Evolutionary conservation across 2,113 vertebrate genomes (phyloP), one percentile per base, ranked within the genome.

Genomic region (Microcebus griseorufus): DNA sequence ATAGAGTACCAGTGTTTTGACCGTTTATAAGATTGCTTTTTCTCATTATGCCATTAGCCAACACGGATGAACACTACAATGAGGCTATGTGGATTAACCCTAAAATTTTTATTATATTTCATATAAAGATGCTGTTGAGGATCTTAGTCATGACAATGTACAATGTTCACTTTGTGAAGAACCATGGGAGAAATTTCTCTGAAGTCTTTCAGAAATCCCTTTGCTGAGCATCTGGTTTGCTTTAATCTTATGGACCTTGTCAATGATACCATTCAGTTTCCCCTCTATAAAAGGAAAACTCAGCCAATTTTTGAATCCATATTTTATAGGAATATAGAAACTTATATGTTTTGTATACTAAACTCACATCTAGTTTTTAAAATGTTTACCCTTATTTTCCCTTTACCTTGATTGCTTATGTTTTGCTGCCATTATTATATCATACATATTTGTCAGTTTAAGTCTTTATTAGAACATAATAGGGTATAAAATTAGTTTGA

Each of bases 401-500:
- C 69, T 92, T 92, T 60, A 75, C 34, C 39, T 73, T 85, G 78
- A 58, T 51, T 76, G 87, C 17, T 69, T 45, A 72, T 69, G 14
- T 20, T 73, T 42, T 84, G 34, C 11, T 83, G 87, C 82, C 72
- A 27, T 65, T 83, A 73, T 27, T 87, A 17, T 45, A 92, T 25
- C 22, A 53, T 34, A 84, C 65, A 18, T 62, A 75, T 58, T 91
- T 55, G 20, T 8, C 73, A 76, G 34, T 93, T 93, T 84, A 60
- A 48, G 51, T 86, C 72, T 80, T 79, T 67, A 58, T 6, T 45
- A n/a, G 29, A 78, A 79, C 39, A 84, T 17, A 84, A 9, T 13
- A 84, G 20, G 39, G 23, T 69, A 94, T 45, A 94, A 90, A 97
- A 89, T 39, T 62, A 79, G 45, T 92, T 67, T 62, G 94, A 62